Evolutionary conservation across 2,113 vertebrate genomes (phyloP).

Genomic region (Ptyas mucosa): DNA sequence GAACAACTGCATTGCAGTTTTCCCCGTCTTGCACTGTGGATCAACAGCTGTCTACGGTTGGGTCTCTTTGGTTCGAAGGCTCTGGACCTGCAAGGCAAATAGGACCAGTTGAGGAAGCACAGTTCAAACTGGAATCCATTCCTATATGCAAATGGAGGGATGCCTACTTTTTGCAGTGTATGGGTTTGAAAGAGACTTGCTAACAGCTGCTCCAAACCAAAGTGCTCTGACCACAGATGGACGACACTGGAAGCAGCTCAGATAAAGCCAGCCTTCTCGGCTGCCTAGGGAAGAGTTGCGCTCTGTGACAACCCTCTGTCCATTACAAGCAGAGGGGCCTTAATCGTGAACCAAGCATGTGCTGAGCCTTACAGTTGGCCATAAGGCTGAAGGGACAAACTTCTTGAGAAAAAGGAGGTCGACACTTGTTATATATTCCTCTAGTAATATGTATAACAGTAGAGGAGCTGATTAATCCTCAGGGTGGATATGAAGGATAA

Average conservation of each 20-base stretch:
- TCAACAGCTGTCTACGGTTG: neutral
- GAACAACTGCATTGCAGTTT: neutral
- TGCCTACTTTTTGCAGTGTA: too few species aligned
- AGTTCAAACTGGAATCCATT: neutral
- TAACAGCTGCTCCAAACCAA: neutral
- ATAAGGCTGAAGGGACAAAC: neutral
- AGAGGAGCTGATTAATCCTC: neutral
- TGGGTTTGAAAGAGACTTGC: neutral
- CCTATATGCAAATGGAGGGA: neutral
- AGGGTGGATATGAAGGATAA: constrained; percentile 21
- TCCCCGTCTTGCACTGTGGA: neutral
- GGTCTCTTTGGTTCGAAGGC: neutral
- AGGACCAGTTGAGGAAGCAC: neutral
- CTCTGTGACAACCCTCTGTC: neutral
- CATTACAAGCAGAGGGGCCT: neutral
- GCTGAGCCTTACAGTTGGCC: neutral
- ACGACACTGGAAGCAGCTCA: neutral
- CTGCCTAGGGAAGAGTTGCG: neutral
- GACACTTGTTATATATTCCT: neutral
- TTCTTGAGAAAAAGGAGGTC: neutral
- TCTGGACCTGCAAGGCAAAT: neutral
- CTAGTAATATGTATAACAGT: neutral
- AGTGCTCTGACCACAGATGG: too few species aligned
- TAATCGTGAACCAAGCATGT: neutral
- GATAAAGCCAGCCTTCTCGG: neutral